A percentile compares a stretch with the other conserved stretches of the same genome.
These are phyloP conservation scores for Otolemur crassicaudatus DNA, from an alignment of 2,797 vertebrate species.

Conservation along the genomic window DNA sequence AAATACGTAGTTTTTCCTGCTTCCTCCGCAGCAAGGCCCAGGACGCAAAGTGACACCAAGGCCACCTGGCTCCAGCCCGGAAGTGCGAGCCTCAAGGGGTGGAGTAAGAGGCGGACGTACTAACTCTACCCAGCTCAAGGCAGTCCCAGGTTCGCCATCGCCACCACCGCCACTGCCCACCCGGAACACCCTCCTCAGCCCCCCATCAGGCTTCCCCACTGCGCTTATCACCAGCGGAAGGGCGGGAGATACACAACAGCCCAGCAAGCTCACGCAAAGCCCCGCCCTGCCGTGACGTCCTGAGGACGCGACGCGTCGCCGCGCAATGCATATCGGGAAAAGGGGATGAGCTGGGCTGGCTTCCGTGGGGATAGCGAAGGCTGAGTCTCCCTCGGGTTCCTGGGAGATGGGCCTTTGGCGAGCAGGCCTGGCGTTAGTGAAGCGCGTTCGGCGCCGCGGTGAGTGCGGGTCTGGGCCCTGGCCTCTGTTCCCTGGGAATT, in stretches of 20 bases:
- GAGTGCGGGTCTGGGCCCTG: not conserved
- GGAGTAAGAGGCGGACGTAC: fast-evolving
- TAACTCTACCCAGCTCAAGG: fast-evolving
- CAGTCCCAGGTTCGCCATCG: fast-evolving
- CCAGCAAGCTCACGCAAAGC: not conserved
- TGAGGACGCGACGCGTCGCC: slow-evolving; percentile 60
- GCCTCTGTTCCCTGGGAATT: not conserved
- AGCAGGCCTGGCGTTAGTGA: slow-evolving; percentile 9
- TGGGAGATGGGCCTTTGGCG: slow-evolving; percentile 67
- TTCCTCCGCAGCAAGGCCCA: not conserved
- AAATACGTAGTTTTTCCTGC: not conserved
- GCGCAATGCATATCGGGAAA: slow-evolving; percentile 79
- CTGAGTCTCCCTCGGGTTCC: not conserved
- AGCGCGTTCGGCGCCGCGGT: not conserved
- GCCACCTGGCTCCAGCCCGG: fast-evolving
- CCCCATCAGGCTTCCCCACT: fast-evolving
- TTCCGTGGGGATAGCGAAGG: slow-evolving; percentile 14
- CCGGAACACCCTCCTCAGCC: fast-evolving
- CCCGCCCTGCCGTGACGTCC: slow-evolving; percentile 49
- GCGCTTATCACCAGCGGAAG: fast-evolving
- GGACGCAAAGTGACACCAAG: fast-evolving
- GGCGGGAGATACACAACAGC: not conserved
- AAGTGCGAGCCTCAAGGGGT: fast-evolving
- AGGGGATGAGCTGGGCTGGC: slow-evolving; percentile 56
- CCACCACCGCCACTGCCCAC: fast-evolving